Evolutionary conservation across 2,888 invertebrate genomes (phyloP), one percentile per base, ranked within the genome.

Genomic region (Eutolmus rufibarbis): DNA sequence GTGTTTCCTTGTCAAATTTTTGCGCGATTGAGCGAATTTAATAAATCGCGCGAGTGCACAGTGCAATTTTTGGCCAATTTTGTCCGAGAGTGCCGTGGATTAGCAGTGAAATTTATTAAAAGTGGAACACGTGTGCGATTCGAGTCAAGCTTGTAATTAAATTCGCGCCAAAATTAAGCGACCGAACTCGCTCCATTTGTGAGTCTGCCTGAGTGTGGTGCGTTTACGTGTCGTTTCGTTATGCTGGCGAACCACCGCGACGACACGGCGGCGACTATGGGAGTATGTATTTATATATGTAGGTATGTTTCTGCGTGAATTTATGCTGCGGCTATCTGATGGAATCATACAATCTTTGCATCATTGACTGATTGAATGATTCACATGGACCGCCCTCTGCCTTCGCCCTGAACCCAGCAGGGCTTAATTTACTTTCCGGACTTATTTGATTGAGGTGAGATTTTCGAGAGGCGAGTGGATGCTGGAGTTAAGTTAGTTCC

Each of bases 121-220:
- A 51, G 5, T 14, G 31, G 51, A 79, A 79, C 79, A 79, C 46
- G 46, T 79, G 79, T 51, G 51, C 51, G 79, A 51, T 79, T n/a
- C 23, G 51, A 79, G 51, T 79, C 28, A 9, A 79, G 79, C 51
- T 51, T 23, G 51, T 79, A 46, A 79, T 79, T 79, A 46, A 79
- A 79, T 79, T 79, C 79, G 79, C 79, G 79, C 79, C 79, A 79
- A 79, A 79, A 79, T 23, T 77, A 77, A 78, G 14, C 43, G 40
- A 46, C 7, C 16, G 46, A 23, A 12, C 19, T 78, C 23, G 78
- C 43, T 23, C 23, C 12, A 12, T 51, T 34, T n/a, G 28, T 66
- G 23, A 28, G 23, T 19, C 23, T 78, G 43, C 8, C 14, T 46
- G 9, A 19, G 78, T 78, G 43, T 19, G 43, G 23, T 43, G 43